Conservation (phyloP, 2,113 vertebrate species). For the Nymphicus hollandicus region DNA sequence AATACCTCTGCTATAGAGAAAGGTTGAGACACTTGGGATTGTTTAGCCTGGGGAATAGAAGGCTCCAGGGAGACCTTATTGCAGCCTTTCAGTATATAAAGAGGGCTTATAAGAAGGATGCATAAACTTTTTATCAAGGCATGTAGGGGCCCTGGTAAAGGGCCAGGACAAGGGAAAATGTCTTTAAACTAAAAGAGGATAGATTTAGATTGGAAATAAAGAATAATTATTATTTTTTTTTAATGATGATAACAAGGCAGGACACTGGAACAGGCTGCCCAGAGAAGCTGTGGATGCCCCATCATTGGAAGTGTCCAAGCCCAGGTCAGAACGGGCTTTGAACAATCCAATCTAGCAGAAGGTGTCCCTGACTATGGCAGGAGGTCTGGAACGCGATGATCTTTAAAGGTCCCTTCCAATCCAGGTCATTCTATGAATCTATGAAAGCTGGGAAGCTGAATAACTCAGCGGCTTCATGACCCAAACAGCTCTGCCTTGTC, state of each 20-base stretch:
- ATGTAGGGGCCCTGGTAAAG: not conserved
- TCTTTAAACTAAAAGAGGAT: not conserved
- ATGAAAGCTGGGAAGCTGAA: not conserved
- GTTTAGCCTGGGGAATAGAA: not conserved
- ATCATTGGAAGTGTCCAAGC: not conserved
- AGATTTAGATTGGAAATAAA: not conserved
- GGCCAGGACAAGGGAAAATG: not conserved
- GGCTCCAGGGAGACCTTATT: not conserved
- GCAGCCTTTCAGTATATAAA: not conserved
- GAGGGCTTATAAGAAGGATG: not conserved
- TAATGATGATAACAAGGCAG: not conserved
- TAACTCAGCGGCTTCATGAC: accelerated
- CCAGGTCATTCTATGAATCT: not conserved
- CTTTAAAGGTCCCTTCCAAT: not conserved
- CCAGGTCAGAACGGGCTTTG: not conserved
- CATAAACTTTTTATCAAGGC: not conserved
- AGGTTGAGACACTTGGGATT: not conserved
- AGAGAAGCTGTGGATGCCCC: not conserved
- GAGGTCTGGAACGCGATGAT: not conserved
- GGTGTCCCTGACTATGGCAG: not conserved
- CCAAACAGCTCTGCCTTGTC: accelerated
- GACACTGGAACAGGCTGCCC: not conserved
- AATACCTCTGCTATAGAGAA: not conserved
- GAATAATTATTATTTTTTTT: not conserved
- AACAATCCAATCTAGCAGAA: not conserved